A percentile compares a stretch with the other conserved stretches of the same genome.
These are phyloP conservation scores for Drosophila arizonae DNA, from an alignment of 1,140 invertebrate species.

Conservation along the genomic window DNA sequence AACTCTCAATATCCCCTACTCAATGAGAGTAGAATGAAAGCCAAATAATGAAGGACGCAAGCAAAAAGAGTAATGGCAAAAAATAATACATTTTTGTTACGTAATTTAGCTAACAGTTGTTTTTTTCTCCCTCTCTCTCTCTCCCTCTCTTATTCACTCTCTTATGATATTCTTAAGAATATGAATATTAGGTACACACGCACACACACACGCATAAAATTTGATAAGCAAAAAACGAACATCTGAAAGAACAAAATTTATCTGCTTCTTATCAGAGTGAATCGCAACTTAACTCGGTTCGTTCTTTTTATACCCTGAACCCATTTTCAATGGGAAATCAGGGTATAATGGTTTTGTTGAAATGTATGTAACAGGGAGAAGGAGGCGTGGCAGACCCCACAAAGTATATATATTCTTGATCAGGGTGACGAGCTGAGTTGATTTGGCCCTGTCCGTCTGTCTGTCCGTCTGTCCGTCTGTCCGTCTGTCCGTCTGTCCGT, in stretches of 20 bases:
- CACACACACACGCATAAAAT: neutral
- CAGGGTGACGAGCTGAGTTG: too few species aligned
- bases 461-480: too few species aligned
- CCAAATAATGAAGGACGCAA: too few species aligned
- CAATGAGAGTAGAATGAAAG: neutral
- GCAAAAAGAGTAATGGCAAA: constrained; percentile 27
- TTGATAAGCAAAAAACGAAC: neutral
- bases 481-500: too few species aligned
- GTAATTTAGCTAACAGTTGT: constrained; percentile 38
- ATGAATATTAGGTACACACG: neutral
- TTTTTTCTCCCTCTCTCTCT: neutral
- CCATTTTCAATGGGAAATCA: too few species aligned
- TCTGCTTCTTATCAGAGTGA: constrained; percentile 31
- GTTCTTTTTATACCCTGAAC: too few species aligned
- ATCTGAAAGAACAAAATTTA: constrained; percentile 7
- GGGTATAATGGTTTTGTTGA: too few species aligned
- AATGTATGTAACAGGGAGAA: too few species aligned
- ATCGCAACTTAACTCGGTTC: neutral
- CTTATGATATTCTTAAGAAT: constrained; percentile 1
- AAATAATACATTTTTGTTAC: constrained; percentile 68
- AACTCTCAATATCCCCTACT: neutral
- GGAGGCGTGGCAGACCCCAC: too few species aligned
- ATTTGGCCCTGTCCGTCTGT: too few species aligned
- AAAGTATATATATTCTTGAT: too few species aligned
- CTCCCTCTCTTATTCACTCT: too few species aligned